Evolutionary conservation across 2,888 invertebrate genomes (phyloP).

Genomic region (Sesia apiformis): DNA sequence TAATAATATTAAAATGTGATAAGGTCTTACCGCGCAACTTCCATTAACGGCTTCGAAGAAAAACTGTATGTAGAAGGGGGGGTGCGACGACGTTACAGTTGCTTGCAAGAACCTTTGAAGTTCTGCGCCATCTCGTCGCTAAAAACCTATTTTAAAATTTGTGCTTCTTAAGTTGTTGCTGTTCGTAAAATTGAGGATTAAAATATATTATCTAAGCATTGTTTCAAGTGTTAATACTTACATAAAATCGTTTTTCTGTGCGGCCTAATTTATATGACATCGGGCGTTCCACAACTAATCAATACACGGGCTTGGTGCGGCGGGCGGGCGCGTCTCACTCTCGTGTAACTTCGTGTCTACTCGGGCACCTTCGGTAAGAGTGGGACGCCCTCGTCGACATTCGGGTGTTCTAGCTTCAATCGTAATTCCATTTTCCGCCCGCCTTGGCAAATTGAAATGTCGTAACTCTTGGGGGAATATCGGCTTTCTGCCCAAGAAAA

Average conservation of each 20-base stretch:
- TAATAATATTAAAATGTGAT: too few species aligned
- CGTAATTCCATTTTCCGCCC: slow-evolving; percentile 76
- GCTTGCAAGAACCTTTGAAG: too few species aligned
- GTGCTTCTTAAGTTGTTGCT: too few species aligned
- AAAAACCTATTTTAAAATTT: too few species aligned
- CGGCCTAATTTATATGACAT: slow-evolving; percentile 74
- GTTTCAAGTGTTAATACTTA: slow-evolving; percentile 12
- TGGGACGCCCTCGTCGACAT: slow-evolving; percentile 45
- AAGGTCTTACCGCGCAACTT: too few species aligned
- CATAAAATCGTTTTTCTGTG: slow-evolving; percentile 57
- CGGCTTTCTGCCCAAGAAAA: slow-evolving; percentile 73
- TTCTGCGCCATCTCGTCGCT: too few species aligned
- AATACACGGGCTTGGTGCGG: slow-evolving; percentile 66
- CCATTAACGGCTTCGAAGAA: too few species aligned
- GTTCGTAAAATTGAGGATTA: too few species aligned
- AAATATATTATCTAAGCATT: too few species aligned
- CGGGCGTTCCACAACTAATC: slow-evolving; percentile 74
- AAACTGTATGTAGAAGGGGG: too few species aligned
- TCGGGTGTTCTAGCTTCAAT: slow-evolving; percentile 67
- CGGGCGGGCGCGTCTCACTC: slow-evolving; percentile 48
- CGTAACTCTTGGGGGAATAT: slow-evolving; percentile 76
- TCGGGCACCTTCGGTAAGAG: slow-evolving; percentile 29
- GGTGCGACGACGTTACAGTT: too few species aligned
- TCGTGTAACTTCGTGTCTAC: slow-evolving; percentile 24
- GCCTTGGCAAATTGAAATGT: slow-evolving; percentile 77